These are phyloP conservation scores for Myodes glareolus DNA, from an alignment of 2,113 vertebrate genomes.

Conservation along the genomic window DNA sequence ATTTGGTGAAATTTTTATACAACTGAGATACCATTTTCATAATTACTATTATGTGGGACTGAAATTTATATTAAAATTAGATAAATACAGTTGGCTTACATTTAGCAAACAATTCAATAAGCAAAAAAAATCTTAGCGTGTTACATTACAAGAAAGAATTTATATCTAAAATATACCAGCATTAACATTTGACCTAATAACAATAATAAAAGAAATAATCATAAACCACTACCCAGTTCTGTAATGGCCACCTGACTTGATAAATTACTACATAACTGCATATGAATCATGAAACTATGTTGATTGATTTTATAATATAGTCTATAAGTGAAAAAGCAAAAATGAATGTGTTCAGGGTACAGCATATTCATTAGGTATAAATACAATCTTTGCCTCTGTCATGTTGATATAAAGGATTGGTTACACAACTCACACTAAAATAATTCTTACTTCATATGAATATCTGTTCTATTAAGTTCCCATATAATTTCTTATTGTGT, in stretches of 20 bases:
- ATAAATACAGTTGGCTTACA: background rate
- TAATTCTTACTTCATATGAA: background rate
- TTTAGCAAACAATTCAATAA: background rate
- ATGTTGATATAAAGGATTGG: background rate
- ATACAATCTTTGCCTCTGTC: background rate
- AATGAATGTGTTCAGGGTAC: background rate
- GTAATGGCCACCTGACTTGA: background rate
- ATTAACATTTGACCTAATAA: background rate
- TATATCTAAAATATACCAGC: background rate
- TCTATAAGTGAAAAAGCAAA: background rate
- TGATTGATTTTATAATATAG: background rate
- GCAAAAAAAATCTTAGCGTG: background rate
- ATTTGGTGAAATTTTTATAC: background rate
- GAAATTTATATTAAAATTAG: background rate
- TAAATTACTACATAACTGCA: background rate
- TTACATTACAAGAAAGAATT: background rate
- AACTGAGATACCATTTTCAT: background rate
- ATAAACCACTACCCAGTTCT: background rate
- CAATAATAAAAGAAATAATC: background rate
- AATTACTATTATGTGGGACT: conserved; percentile 21
- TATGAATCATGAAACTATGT: background rate
- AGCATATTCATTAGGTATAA: background rate
- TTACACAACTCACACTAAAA: background rate
- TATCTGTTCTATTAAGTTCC: background rate
- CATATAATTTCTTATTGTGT: background rate